phyloP scores from a whole-genome alignment of 2,888 invertebrate genomes.

The Nemurella pictetii region DNA sequence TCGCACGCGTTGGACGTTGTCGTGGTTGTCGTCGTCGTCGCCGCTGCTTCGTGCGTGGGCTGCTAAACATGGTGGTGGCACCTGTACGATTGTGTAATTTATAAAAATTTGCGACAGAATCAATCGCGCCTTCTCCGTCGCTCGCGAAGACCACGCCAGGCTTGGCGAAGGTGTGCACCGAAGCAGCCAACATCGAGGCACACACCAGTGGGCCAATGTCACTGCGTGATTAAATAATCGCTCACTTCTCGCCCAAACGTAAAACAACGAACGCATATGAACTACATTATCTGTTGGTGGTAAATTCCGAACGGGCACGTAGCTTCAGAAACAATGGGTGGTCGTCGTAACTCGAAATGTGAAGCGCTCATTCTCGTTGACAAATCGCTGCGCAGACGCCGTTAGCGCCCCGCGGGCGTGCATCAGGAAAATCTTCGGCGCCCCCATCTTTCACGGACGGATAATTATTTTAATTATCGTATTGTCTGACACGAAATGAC shows the following conservation, averaged over 20 bases:
- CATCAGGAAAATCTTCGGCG: not conserved
- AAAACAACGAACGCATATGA: not conserved
- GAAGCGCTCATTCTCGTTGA: not conserved
- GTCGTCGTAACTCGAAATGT: not conserved
- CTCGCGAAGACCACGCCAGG: not conserved
- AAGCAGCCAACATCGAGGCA: not conserved
- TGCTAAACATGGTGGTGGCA: not conserved
- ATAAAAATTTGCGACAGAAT: not conserved
- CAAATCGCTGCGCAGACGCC: not conserved
- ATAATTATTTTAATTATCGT: constrained; percentile 20
- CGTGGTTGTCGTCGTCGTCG: not conserved
- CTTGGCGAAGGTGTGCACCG: not conserved
- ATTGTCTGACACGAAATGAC: constrained; percentile 17
- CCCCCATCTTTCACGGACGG: not conserved
- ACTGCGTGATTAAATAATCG: not conserved
- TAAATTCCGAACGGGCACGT: not conserved
- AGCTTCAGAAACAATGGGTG: not conserved
- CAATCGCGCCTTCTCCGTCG: not conserved
- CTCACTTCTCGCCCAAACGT: not conserved
- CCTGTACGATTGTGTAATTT: constrained; percentile 11
- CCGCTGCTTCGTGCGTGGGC: not conserved
- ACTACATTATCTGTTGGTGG: not conserved
- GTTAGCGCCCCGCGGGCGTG: not conserved
- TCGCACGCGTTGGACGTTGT: not conserved
- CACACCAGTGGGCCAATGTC: constrained; percentile 7